Conservation (phyloP, 2,888 invertebrate genomes). For the Calliopum simillimum region DNA sequence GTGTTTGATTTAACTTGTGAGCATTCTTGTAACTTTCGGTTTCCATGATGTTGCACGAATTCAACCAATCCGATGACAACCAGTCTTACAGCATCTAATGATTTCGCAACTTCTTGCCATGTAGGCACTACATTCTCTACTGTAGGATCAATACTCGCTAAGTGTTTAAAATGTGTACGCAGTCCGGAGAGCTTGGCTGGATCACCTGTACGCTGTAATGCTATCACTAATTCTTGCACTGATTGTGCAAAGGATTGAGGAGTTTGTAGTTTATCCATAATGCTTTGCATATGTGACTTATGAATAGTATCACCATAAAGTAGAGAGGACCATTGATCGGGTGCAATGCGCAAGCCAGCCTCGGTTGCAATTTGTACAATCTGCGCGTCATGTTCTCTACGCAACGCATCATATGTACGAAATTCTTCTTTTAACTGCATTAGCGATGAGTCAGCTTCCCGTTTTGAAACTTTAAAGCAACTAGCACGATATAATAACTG, state of each 20-base stretch:
- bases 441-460: slow-evolving; percentile 95
- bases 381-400: slow-evolving; percentile 97
- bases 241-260: slow-evolving; percentile 93
- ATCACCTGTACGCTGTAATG: slow-evolving; percentile 87
- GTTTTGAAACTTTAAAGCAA: slow-evolving; percentile 97
- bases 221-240: slow-evolving; percentile 91
- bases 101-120: slow-evolving; percentile 75
- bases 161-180: slow-evolving; percentile 82
- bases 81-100: slow-evolving; percentile 76
- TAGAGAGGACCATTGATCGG: slow-evolving; percentile 98
- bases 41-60: slow-evolving; percentile 81
- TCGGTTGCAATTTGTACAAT: slow-evolving; percentile 99
- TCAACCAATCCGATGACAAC: slow-evolving; percentile 83
- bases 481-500: slow-evolving; percentile 97
- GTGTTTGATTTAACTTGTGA: slow-evolving; percentile 71
- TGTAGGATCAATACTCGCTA: slow-evolving; percentile 88
- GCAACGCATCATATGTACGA: slow-evolving; percentile 90
- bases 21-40: slow-evolving; percentile 73
- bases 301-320: slow-evolving; percentile 95
- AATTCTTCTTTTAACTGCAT: slow-evolving; percentile 99
- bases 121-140: slow-evolving; percentile 75
- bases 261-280: slow-evolving; percentile 91
- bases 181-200: slow-evolving; percentile 84
- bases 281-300: slow-evolving; percentile 97
- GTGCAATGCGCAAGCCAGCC: slow-evolving; percentile 95